phyloP scores from a whole-genome alignment of 2,113 vertebrate species.

The Halichoerus grypus region DNA sequence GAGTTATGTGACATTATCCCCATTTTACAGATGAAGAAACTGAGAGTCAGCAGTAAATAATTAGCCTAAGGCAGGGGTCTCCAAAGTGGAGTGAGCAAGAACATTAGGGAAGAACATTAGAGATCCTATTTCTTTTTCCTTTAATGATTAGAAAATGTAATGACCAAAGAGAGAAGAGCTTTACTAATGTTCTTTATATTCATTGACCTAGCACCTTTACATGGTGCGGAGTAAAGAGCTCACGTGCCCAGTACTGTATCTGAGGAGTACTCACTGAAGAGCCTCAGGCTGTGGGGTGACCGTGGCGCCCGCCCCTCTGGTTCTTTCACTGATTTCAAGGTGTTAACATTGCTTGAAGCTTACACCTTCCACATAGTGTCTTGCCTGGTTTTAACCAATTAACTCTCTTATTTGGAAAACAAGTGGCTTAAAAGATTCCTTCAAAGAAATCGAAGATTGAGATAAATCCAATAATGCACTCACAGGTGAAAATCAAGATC shows the following conservation, averaged over 20 bases:
- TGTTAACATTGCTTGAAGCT: not conserved
- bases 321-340: not conserved
- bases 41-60: not conserved
- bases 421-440: constrained; percentile 48
- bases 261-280: too few relatives aligned
- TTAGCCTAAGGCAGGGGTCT: not conserved
- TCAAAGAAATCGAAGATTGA: constrained; percentile 46
- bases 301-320: rapidly evolving
- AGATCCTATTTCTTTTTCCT: not conserved
- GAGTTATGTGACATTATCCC: not conserved
- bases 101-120: not conserved
- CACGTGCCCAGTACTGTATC: too few relatives aligned
- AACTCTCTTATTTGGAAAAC: constrained; percentile 23
- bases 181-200: not conserved
- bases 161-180: not conserved
- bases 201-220: not conserved
- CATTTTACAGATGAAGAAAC: constrained; percentile 37
- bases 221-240: not conserved
- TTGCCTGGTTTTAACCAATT: constrained; percentile 49
- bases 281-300: not conserved
- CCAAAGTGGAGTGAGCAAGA: not conserved
- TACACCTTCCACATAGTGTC: not conserved
- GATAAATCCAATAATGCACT: not conserved
- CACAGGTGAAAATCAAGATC: constrained; percentile 50
- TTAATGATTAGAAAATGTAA: not conserved